phyloP scores from a whole-genome alignment of 2,797 vertebrate genomes.

The Leuciscus waleckii region DNA sequence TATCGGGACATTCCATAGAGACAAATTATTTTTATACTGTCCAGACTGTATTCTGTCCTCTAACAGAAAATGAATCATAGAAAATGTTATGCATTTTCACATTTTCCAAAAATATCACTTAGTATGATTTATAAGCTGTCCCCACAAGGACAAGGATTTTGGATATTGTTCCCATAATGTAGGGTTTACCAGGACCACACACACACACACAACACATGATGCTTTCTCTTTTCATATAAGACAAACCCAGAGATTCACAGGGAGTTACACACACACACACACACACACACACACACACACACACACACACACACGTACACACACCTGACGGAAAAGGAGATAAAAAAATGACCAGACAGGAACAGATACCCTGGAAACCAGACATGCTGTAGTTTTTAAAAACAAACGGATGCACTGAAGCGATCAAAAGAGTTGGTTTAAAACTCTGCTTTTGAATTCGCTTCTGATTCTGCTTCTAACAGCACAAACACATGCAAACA shows the following conservation, averaged over 20 bases:
- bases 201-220: background rate
- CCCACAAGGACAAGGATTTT: too few relatives aligned
- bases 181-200: background rate
- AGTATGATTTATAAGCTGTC: too few relatives aligned
- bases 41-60: too few relatives aligned
- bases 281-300: background rate
- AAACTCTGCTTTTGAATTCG: background rate
- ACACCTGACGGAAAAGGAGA: background rate
- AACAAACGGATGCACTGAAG: background rate
- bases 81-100: too few relatives aligned
- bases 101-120: too few relatives aligned
- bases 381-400: background rate
- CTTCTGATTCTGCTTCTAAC: background rate
- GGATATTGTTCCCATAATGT: too few relatives aligned
- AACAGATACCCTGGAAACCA: background rate
- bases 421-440: background rate
- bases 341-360: background rate
- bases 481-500: background rate
- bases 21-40: too few relatives aligned
- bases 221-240: background rate
- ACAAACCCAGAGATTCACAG: background rate
- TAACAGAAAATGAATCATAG: too few relatives aligned
- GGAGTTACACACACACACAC: background rate
- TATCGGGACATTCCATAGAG: too few relatives aligned
- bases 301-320: background rate